Base-by-base conservation (phyloP, 2,888 invertebrate species). In the Amblyjoppa fuscipennis region DNA sequence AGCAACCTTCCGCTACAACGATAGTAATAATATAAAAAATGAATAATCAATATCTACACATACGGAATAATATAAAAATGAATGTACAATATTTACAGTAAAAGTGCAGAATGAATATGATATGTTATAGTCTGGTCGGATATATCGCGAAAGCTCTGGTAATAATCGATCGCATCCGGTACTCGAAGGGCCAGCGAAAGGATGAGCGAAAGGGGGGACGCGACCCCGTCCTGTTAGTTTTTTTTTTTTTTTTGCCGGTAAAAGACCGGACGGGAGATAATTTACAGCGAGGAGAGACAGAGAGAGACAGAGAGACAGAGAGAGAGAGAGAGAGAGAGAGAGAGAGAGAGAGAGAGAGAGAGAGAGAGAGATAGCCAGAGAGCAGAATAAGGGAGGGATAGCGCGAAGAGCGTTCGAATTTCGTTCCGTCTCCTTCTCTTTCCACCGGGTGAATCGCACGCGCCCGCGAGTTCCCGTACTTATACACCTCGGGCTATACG, bases 181-280 rank as follows among this genome's bases (percentile, higher is more conserved):
- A 49, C 68, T 51, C 59, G 59, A 69, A 76, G 77, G 70, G 77
- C 73, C 77, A 56, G 64, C 56, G 71, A 49, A 70, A 80, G 83
- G 51, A 70, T 61, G 74, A 79, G 68, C 56, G 64, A 80, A 80
- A 76, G 80, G 66, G 80, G 69, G 45, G 81, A 25, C 51, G 34
- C 73, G 74, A 56, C 28, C 78, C 51, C 49, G 59, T 49, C 53
- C 20, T 20, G 20, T 20, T 20, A 20, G 70, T 75, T 34, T 83
- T 64, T 69, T 45, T 75, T 78, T 53, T 59, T 66, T 81, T 74
- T 81, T 51, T 61, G 16, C 51, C 73, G 61, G 84, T 74, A 69
- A 85, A 81, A 78, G 74, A 85, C 81, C 84, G 78, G 81, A 85
- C 81, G 81, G 74, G 78, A 81, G 85, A 82, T 85, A 85, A 85